phyloP scores from a whole-genome alignment of 1,140 invertebrate species.

The Orchesella cincta region DNA sequence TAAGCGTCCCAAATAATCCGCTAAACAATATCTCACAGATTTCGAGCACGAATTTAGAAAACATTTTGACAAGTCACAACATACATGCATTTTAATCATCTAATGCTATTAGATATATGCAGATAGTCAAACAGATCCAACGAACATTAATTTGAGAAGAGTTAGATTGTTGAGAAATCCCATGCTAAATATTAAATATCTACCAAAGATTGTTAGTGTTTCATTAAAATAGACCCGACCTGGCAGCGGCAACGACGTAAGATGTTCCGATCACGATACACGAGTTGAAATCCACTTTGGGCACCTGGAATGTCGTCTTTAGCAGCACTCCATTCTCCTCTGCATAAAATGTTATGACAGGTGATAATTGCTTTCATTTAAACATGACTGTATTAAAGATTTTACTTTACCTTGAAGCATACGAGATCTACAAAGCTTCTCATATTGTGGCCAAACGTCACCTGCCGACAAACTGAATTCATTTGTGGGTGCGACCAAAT shows the following conservation, averaged over 20 bases:
- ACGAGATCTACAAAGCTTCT: slow-evolving; percentile 48
- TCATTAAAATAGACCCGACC: slow-evolving; percentile 33
- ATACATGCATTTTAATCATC: too few species aligned
- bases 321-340: slow-evolving; percentile 8
- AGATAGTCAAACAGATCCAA: too few species aligned
- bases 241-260: slow-evolving; percentile 45
- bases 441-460: slow-evolving; percentile 50
- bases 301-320: slow-evolving; percentile 25
- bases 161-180: background rate
- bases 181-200: background rate
- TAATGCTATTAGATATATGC: too few species aligned
- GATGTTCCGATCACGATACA: slow-evolving; percentile 45
- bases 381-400: background rate
- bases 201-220: background rate
- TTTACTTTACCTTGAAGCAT: slow-evolving; percentile 45
- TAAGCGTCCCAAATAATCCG: too few species aligned
- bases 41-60: too few species aligned
- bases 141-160: background rate
- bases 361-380: background rate
- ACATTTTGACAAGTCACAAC: too few species aligned
- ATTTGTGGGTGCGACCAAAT: slow-evolving; percentile 22
- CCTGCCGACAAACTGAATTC: slow-evolving; percentile 42
- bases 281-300: slow-evolving; percentile 51
- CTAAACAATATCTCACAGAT: too few species aligned
- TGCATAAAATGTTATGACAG: background rate